phyloP scores from a whole-genome alignment of 2,113 vertebrate species.

The Barnardius zonarius region DNA sequence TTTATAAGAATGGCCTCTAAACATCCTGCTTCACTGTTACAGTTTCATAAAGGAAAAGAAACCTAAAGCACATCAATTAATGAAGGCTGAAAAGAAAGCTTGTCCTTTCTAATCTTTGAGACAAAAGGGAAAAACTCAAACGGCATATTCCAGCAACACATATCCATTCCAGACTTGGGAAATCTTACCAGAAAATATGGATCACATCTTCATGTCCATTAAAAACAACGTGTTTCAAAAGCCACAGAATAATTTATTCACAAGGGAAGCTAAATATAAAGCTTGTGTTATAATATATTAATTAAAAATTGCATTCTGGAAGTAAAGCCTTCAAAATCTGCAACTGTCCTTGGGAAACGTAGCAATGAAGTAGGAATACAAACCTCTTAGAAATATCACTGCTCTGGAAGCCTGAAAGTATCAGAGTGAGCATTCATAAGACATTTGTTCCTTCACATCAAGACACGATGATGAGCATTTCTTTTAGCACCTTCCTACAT shows the following conservation, averaged over 20 bases:
- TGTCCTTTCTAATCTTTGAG: background rate
- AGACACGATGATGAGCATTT: conserved; percentile 31
- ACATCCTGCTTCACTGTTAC: background rate
- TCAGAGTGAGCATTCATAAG: conserved; percentile 41
- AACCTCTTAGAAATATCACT: background rate
- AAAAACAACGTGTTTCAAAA: background rate
- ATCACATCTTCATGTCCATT: background rate
- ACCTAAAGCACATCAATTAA: background rate
- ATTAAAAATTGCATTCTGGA: background rate
- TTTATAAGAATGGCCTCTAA: background rate
- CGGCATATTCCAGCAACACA: background rate
- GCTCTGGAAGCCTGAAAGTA: conserved; percentile 44
- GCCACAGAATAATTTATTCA: background rate
- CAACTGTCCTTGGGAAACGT: background rate
- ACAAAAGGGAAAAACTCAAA: background rate
- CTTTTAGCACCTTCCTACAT: conserved; percentile 59
- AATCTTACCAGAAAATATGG: background rate
- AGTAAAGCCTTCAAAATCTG: background rate
- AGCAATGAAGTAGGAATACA: background rate
- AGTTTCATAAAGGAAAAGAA: background rate
- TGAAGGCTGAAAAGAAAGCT: background rate
- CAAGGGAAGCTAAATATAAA: background rate
- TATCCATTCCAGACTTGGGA: background rate
- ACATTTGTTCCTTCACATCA: conserved; percentile 43
- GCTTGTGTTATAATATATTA: background rate